Evolutionary conservation across 2,888 invertebrate species (phyloP), one percentile per base, ranked within the genome.

Genomic region (Eupithecia dodoneata): DNA sequence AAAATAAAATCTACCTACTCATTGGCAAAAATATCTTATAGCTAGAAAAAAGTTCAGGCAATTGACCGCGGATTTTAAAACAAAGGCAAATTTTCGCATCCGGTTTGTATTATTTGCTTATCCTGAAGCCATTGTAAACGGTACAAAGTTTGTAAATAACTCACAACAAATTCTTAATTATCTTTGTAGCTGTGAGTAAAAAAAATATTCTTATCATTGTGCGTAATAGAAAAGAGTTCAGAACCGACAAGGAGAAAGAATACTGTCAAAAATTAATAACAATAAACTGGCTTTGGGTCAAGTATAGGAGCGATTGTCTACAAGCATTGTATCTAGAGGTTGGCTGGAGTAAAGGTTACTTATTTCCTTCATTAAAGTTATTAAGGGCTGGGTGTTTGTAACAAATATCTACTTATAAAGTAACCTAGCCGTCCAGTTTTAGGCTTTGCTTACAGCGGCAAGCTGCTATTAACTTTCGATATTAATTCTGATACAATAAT

Each of bases 401-500:
- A 59, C 7, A n/a, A 52, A 52, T 52, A 52, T 3, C 5, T 7
- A n/a, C 13, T 2, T n/a, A 18, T 9, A n/a, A 30, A 65, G 44
- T 66, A 3, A 73, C 30, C 52, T 70, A 72, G 76, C 76, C 70
- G 13, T 47, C 3, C 5, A 18, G 3, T 13, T 55, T 2, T 45
- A 7, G 66, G 72, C 79, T 79, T 44, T 75, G 70, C 45, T 30
- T 69, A 69, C n/a, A 81, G 86, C 81, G 85, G 89, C 89, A 87
- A 85, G 85, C 85, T 80, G 82, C 88, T 86, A 90, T 92, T 91
- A 92, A 88, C 85, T 89, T 87, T 88, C 86, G 88, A 90, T 91
- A 91, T 89, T 89, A 85, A 86, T 79, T 83, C 86, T 89, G 90
- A 89, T 90, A 89, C 86, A 85, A 87, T 88, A 90, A 89, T 89